Conservation (phyloP, 2,888 invertebrate genomes). For the Platycheirus rosarum region DNA sequence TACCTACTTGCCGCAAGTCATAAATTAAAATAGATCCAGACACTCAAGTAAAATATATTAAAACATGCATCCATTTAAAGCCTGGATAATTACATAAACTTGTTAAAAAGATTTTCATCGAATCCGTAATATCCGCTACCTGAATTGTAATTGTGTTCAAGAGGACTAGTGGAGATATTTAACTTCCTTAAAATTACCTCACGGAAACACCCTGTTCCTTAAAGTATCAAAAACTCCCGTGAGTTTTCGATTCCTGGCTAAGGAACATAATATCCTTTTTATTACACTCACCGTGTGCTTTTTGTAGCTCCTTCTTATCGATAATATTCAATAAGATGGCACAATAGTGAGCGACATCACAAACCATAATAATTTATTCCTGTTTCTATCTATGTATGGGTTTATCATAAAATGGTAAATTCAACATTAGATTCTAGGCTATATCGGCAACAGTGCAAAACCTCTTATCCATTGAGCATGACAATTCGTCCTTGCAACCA, state of each 20-base stretch:
- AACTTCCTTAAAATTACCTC: too few relatives aligned
- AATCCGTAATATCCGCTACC: too few relatives aligned
- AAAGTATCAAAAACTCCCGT: neutral
- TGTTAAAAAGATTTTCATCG: too few relatives aligned
- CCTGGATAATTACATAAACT: too few relatives aligned
- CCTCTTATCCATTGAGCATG: constrained; percentile 27
- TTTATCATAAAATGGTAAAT: constrained; percentile 10
- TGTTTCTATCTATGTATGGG: constrained; percentile 7
- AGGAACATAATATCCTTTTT: constrained; percentile 1
- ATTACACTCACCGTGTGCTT: constrained; percentile 8
- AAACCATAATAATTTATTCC: constrained; percentile 17
- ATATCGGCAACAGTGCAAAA: constrained; percentile 13
- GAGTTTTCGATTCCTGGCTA: neutral
- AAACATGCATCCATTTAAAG: too few relatives aligned
- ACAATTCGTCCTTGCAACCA: constrained; percentile 57
- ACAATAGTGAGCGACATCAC: constrained; percentile 16
- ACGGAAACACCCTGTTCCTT: neutral
- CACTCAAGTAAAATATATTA: too few relatives aligned
- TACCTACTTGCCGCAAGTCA: too few relatives aligned
- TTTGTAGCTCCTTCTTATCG: constrained; percentile 26
- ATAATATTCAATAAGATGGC: constrained; percentile 45
- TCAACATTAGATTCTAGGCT: neutral
- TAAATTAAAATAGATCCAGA: too few relatives aligned
- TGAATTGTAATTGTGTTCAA: too few relatives aligned
- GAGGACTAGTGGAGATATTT: too few relatives aligned